Conservation (phyloP, 2,797 vertebrate species). For the Xyrichtys novacula region DNA sequence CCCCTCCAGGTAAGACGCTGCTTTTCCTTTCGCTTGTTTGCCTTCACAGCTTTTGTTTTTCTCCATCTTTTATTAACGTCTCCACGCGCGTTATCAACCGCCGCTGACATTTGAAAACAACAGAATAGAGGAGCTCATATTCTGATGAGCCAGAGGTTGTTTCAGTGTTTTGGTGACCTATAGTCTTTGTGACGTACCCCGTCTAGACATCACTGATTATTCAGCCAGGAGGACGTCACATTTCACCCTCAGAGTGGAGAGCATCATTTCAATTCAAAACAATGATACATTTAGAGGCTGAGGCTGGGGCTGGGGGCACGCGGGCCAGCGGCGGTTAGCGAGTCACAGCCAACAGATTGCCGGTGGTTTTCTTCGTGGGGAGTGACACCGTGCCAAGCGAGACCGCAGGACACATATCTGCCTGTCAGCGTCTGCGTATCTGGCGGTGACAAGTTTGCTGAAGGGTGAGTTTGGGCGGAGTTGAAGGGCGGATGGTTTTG, state of each 20-base stretch:
- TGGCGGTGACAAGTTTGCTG: slow-evolving; percentile 43
- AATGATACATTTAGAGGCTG: slow-evolving; percentile 21
- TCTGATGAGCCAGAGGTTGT: slow-evolving; percentile 46
- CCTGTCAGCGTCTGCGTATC: slow-evolving; percentile 24
- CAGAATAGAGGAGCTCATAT: slow-evolving; percentile 31
- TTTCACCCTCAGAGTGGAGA: slow-evolving; percentile 27
- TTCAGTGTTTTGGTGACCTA: slow-evolving; percentile 59
- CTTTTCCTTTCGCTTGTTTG: not conserved
- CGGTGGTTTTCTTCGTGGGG: slow-evolving; percentile 54
- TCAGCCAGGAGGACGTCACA: slow-evolving; percentile 22
- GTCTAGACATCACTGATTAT: slow-evolving; percentile 71
- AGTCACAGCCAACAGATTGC: slow-evolving; percentile 49
- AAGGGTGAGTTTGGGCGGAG: slow-evolving; percentile 2
- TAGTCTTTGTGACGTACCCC: slow-evolving; percentile 50
- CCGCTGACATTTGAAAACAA: slow-evolving; percentile 38
- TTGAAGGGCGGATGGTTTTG: not conserved
- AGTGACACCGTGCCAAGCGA: slow-evolving; percentile 37
- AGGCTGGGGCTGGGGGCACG: slow-evolving; percentile 35
- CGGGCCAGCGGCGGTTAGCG: slow-evolving; percentile 31
- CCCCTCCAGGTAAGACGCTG: slow-evolving; percentile 58
- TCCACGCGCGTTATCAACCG: too few species aligned
- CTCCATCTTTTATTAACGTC: too few species aligned
- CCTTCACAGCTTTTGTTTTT: too few species aligned
- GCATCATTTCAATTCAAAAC: not conserved
- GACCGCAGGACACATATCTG: slow-evolving; percentile 41